phyloP scores from a whole-genome alignment of 35 echinoderm and acorn worm genomes.

The Apostichopus californicus region DNA sequence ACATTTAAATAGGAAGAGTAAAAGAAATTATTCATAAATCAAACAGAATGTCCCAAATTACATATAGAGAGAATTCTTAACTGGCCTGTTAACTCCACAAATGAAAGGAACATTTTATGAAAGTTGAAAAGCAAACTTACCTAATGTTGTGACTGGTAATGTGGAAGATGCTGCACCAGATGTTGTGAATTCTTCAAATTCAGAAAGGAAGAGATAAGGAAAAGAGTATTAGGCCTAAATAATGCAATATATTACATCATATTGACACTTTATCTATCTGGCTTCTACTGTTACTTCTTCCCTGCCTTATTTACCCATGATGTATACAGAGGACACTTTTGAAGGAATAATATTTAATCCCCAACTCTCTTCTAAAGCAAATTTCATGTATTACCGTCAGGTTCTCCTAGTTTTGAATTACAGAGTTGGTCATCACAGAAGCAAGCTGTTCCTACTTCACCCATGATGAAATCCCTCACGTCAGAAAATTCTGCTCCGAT shows the following conservation, averaged over 20 bases:
- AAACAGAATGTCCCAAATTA: too few relatives aligned
- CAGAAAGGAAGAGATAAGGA: background rate
- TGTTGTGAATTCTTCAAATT: background rate
- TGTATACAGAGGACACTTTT: background rate
- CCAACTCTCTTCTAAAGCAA: too few relatives aligned
- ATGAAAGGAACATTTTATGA: too few relatives aligned
- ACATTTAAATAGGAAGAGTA: background rate
- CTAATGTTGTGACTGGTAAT: too few relatives aligned
- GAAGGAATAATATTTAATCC: background rate
- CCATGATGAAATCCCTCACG: background rate
- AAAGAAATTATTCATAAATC: background rate
- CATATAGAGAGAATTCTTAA: too few relatives aligned
- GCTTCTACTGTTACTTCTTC: background rate
- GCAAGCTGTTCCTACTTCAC: slow-evolving; percentile 6
- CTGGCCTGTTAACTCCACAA: too few relatives aligned
- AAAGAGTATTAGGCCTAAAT: background rate
- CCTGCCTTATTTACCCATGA: too few relatives aligned
- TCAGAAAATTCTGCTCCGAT: background rate
- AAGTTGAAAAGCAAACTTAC: too few relatives aligned
- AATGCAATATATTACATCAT: background rate
- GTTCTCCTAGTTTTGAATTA: background rate
- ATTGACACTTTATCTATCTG: too few relatives aligned
- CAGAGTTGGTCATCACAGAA: slow-evolving; percentile 2
- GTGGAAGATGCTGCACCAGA: background rate
- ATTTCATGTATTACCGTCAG: background rate